Evolutionary conservation across 2,888 invertebrate species (phyloP).

Genomic region (Drosophila mettleri): DNA sequence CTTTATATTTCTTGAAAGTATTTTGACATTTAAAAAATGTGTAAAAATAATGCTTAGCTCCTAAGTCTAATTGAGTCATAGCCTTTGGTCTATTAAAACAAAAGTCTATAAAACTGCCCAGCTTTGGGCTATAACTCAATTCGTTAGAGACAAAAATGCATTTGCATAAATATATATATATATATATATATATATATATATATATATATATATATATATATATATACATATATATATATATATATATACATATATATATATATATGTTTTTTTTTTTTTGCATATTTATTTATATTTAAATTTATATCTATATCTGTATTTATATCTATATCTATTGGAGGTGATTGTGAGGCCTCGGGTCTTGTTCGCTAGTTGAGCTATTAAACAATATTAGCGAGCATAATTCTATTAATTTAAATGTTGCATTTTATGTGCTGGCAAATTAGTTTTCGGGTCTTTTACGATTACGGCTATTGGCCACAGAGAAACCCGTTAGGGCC

Average conservation of each 20-base stretch:
- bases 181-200: background rate
- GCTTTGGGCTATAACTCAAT: slow-evolving; percentile 47
- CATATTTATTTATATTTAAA: too few species aligned
- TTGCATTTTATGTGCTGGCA: slow-evolving; percentile 52
- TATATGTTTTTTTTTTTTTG: too few species aligned
- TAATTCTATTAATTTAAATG: slow-evolving; percentile 68
- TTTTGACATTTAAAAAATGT: background rate
- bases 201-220: background rate
- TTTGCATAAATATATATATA: background rate
- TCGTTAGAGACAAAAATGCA: slow-evolving; percentile 15
- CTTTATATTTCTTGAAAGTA: background rate
- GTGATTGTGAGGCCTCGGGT: slow-evolving; percentile 12
- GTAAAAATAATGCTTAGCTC: background rate
- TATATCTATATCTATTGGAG: slow-evolving; percentile 1
- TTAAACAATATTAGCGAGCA: slow-evolving; percentile 56
- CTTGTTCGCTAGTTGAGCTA: slow-evolving; percentile 32
- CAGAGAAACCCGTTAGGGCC: slow-evolving; percentile 8
- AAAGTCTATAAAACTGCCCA: slow-evolving; percentile 12
- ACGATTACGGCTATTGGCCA: slow-evolving; percentile 37
- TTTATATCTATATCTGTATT: background rate
- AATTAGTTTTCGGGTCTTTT: slow-evolving; percentile 36
- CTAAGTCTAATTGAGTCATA: background rate
- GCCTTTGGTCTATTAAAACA: slow-evolving; percentile 10
- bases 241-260: background rate
- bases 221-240: slow-evolving; percentile 1